Evolutionary conservation across 2,797 vertebrate genomes (phyloP), one percentile per base, ranked within the genome.

Genomic region (Melanotaenia parkinsoni): DNA sequence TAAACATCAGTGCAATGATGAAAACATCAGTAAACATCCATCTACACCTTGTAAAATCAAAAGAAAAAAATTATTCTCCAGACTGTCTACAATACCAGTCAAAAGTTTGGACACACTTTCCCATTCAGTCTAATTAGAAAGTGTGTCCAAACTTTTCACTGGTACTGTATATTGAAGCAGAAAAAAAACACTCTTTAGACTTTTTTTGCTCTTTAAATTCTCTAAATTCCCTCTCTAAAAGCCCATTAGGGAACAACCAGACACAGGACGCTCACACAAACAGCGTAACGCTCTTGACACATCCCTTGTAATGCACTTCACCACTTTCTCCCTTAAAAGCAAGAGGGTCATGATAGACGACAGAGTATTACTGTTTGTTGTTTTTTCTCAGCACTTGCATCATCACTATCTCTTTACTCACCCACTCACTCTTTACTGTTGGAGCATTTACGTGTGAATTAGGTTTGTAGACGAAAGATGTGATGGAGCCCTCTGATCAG

Each of bases 11-110:
- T 30, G 30, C 30, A 30, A 30, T 30, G 30, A 30, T 30, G 30
- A 30, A 33, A 33, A 33, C 32, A 33, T 33, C 32, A 33, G 32
- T 33, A 33, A 33, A 33, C 32, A 33, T 33, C 38, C 38, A 40
- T 88, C 74, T 91, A 86, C 58, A 62, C 33, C 6, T 81, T 75
- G 64, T 72, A 67, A 86, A 78, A 77, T 38, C 5, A 22, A 57
- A 54, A 70, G n/a, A 38, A 1, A 1, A 26, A 67, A 67, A 24
- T 5, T 58, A 1, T 60, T 75, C 10, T 69, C 45, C 70, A 45
- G 26, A 70, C 43, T 32, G 1, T 64, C 57, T 47, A n/a, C 45
- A 47, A 4, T 13, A 40, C 12, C 37, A 38, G 16, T 45, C 14
- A 43, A 43, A 43, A 37, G 32, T 33, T 33, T 33, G 7, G 32